phyloP scores from a whole-genome alignment of 1,140 invertebrate genomes.

The Listronotus bonariensis region DNA sequence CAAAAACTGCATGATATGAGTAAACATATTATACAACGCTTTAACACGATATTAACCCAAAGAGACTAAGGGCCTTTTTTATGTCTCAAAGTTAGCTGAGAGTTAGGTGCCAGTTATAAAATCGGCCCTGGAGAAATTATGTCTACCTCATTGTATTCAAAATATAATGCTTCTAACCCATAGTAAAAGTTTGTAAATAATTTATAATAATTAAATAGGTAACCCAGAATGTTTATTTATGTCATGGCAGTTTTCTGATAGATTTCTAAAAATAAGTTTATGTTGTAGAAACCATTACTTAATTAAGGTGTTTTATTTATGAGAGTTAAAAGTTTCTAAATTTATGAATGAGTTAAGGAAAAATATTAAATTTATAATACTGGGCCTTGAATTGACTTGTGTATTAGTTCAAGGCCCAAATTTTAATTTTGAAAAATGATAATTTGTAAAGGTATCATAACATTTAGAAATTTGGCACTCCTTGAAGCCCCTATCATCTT shows the following conservation, averaged over 20 bases:
- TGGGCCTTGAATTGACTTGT: too few relatives aligned
- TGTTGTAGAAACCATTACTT: too few relatives aligned
- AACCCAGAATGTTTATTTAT: slow-evolving; percentile 22
- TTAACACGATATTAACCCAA: slow-evolving; percentile 15
- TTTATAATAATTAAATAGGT: not conserved
- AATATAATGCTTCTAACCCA: slow-evolving; percentile 8
- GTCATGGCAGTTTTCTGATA: slow-evolving; percentile 24
- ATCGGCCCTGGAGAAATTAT: slow-evolving; percentile 4
- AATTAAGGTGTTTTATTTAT: too few relatives aligned
- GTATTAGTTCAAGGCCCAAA: too few relatives aligned
- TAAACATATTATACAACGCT: slow-evolving; percentile 8
- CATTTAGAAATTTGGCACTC: too few relatives aligned
- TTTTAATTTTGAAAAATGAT: too few relatives aligned
- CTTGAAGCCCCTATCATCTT: too few relatives aligned
- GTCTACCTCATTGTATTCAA: slow-evolving; percentile 22
- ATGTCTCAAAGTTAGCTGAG: not conserved
- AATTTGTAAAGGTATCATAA: too few relatives aligned
- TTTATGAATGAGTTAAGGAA: too few relatives aligned
- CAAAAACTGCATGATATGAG: slow-evolving; percentile 28
- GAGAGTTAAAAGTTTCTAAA: too few relatives aligned
- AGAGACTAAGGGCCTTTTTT: slow-evolving; percentile 2
- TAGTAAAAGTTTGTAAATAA: slow-evolving; percentile 23
- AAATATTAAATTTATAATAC: too few relatives aligned
- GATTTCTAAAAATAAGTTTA: not conserved
- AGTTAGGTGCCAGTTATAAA: not conserved